Evolutionary conservation across 92 coral and sea anemone genomes (phyloP), one percentile per base, ranked within the genome.

Genomic region (Palythoa grandis): DNA sequence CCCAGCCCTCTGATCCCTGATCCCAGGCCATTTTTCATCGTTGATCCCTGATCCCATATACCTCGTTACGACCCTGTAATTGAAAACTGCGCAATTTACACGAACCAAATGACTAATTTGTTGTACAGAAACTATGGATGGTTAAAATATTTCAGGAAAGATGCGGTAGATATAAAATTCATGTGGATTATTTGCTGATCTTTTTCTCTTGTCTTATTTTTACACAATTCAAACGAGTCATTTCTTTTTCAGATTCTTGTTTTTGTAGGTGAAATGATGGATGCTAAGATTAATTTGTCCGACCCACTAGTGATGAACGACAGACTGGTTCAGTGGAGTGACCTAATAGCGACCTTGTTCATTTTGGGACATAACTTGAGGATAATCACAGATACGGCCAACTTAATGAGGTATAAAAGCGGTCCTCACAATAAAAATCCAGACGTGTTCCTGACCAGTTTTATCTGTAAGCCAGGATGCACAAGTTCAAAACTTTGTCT

Each of bases 281-380:
- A 68, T 66, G 83, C 48, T 76, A 35, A 83, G 68, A 6, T 52
- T 47, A 12, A 58, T 38, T 78, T 88, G 6, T 48, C 89, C 17
- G 37, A 43, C 24, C 60, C 20, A 52, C 50, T 87, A 3, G 39
- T 79, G 22, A 88, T 87, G 70, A 86, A 83, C 66, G 95, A 92
- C 79, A 87, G 88, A 57, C 72, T 94, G 84, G 70, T 89, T 11
- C 98, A 94, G 57, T 96, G 96, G 98, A 92, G 95, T 76, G 98
- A 96, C 76, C 75, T 96, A 70, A 86, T 96, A 14, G 84, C 96
- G 7, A 88, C 98, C 1, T 79, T 96, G 66, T 87, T 79, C 74
- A 65, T 94, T 38, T 93, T 96, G 38, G 98, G 98, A 24, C 98
- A 96, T 78, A 86, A 94, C 73, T 48, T 94, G 80, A 79, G 76